A percentile compares a stretch with the other conserved stretches of the same genome.
phyloP scores from a whole-genome alignment of 2,797 vertebrate genomes.

The Sarcophilus harrisii region DNA sequence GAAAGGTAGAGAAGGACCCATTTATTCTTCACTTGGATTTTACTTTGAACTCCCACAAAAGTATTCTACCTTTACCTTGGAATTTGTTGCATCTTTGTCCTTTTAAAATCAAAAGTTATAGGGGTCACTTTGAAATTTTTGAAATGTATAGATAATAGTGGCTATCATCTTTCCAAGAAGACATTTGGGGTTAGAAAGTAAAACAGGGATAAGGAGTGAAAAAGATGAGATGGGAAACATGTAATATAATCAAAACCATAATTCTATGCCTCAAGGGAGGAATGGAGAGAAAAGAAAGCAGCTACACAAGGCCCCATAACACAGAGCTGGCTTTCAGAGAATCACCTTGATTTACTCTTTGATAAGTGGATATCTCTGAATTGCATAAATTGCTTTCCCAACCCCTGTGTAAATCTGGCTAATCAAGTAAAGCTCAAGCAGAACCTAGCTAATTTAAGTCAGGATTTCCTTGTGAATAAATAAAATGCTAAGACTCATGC shows the following conservation, averaged over 20 bases:
- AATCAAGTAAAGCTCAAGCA: slow-evolving; percentile 78
- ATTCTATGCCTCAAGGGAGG: slow-evolving; percentile 56
- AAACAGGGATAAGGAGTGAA: neutral
- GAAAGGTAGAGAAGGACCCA: neutral
- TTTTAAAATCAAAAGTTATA: slow-evolving; percentile 43
- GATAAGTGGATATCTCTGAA: slow-evolving; percentile 76
- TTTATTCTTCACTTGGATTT: neutral
- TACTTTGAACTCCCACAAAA: neutral
- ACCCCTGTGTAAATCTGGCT: slow-evolving; percentile 77
- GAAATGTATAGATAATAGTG: neutral
- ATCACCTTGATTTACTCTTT: slow-evolving; percentile 80
- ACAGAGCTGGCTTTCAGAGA: slow-evolving; percentile 76
- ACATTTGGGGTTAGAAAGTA: neutral
- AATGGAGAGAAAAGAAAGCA: slow-evolving; percentile 60
- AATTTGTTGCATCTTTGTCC: neutral
- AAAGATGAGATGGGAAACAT: slow-evolving; percentile 41
- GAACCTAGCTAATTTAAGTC: slow-evolving; percentile 78
- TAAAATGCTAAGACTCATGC: slow-evolving; percentile 70
- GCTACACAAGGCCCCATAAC: slow-evolving; percentile 64
- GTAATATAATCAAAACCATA: slow-evolving; percentile 46
- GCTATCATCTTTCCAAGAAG: neutral
- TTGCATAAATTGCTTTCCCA: slow-evolving; percentile 79
- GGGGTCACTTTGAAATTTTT: slow-evolving; percentile 23
- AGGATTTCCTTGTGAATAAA: slow-evolving; percentile 79
- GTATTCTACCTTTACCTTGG: slow-evolving; percentile 30